Evolutionary conservation across 2,888 invertebrate species (phyloP).

Genomic region (Chydorus sphaericus): DNA sequence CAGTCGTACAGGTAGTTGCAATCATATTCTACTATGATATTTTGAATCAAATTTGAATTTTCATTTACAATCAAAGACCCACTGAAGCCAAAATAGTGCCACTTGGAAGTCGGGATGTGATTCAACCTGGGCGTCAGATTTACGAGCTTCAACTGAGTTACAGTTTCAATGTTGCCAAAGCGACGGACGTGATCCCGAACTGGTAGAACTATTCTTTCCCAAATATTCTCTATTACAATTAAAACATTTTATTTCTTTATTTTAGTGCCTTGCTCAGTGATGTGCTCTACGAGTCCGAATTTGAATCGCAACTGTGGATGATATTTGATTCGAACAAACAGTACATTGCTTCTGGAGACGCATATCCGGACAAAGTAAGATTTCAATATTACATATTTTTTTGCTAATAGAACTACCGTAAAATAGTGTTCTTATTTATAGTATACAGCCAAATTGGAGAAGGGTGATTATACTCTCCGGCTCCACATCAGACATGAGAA

Average conservation of each 20-base stretch:
- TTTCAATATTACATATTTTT: constrained; percentile 11
- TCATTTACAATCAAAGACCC: constrained; percentile 46
- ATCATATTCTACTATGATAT: not conserved
- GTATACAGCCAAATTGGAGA: constrained; percentile 78
- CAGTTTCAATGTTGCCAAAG: constrained; percentile 63
- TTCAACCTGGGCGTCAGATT: constrained; percentile 76
- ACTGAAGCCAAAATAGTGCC: constrained; percentile 63
- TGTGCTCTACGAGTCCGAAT: constrained; percentile 86
- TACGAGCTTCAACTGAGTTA: constrained; percentile 81
- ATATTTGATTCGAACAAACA: constrained; percentile 82
- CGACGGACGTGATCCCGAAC: constrained; percentile 65
- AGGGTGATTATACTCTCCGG: constrained; percentile 80
- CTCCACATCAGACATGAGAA: constrained; percentile 84
- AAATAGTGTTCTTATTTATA: constrained; percentile 31
- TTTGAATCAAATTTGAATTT: constrained; percentile 8
- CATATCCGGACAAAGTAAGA: constrained; percentile 56
- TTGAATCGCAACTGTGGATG: constrained; percentile 94
- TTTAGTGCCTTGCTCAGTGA: constrained; percentile 59
- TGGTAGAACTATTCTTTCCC: constrained; percentile 23
- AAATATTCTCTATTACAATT: constrained; percentile 1
- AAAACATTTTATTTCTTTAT: not conserved
- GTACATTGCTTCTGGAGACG: constrained; percentile 69
- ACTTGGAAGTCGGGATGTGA: constrained; percentile 61
- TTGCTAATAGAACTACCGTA: too few relatives aligned
- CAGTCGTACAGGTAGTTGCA: constrained; percentile 45